Percentiles rank a stretch among this genome's conserved stretches.
Evolutionary conservation across 2,797 vertebrate genomes (phyloP).

Genomic region (Diplodus puntazzo): DNA sequence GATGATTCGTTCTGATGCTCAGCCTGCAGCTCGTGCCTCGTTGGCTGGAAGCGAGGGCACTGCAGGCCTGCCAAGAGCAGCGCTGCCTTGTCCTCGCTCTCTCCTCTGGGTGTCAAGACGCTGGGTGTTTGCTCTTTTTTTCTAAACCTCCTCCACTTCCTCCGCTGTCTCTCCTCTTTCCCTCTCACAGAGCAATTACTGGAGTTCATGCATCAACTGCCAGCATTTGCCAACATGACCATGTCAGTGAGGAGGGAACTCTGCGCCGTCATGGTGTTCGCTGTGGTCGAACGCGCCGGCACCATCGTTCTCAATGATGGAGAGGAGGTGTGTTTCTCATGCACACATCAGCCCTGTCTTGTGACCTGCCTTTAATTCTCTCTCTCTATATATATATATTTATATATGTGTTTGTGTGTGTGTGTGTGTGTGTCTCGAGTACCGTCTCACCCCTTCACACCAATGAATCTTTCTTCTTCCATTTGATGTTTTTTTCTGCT

Average conservation of each 20-base stretch:
- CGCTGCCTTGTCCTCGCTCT: slow-evolving; percentile 10
- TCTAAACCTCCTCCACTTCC: slow-evolving; percentile 32
- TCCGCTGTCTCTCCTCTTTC: slow-evolving; percentile 44
- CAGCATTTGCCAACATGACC: slow-evolving; percentile 99
- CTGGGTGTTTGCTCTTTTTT: slow-evolving; percentile 38
- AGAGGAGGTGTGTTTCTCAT: slow-evolving; percentile 91
- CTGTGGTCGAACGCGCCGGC: slow-evolving; percentile 97
- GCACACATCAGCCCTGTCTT: slow-evolving; percentile 16
- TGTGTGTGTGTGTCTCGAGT: neutral
- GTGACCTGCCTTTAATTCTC: slow-evolving; percentile 25
- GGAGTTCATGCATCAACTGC: slow-evolving; percentile 99
- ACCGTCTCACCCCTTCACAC: slow-evolving; percentile 52
- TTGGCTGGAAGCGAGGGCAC: slow-evolving; percentile 37
- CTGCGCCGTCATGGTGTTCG: slow-evolving; percentile 99
- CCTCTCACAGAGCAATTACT: slow-evolving; percentile 94
- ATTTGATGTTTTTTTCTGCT: slow-evolving; percentile 76
- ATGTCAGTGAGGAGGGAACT: slow-evolving; percentile 99
- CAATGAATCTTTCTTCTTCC: slow-evolving; percentile 59
- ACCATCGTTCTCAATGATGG: slow-evolving; percentile 97
- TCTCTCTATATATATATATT: neutral
- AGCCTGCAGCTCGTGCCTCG: slow-evolving; percentile 27
- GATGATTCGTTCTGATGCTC: slow-evolving; percentile 49
- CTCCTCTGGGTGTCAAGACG: slow-evolving; percentile 43
- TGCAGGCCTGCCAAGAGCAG: slow-evolving; percentile 28
- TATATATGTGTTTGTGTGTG: slow-evolving; percentile 5